These are phyloP conservation scores for Leptopilina myrica DNA, from an alignment of 2,888 invertebrate genomes.

Conservation along the genomic window DNA sequence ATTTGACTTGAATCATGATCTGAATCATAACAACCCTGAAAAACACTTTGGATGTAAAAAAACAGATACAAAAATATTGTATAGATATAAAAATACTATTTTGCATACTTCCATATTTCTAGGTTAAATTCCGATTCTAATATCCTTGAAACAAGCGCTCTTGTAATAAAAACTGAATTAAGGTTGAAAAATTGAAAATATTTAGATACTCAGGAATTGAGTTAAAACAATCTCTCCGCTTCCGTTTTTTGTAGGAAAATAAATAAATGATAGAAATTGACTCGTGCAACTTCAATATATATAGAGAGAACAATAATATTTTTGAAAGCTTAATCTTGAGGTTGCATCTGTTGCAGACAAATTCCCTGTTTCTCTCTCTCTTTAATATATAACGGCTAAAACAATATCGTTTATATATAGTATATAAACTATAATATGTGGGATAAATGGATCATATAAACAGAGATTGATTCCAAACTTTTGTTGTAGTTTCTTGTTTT, in stretches of 20 bases:
- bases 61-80: too few species aligned
- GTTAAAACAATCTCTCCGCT: neutral
- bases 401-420: conserved; percentile 8
- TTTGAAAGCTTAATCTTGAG: conserved; percentile 14
- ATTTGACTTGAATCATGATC: too few species aligned
- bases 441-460: conserved; percentile 19
- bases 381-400: neutral
- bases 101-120: too few species aligned
- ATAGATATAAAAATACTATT: too few species aligned
- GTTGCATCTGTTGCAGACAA: conserved; percentile 1
- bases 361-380: neutral
- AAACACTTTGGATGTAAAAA: too few species aligned
- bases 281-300: neutral
- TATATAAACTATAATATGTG: neutral
- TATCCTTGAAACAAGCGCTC: neutral
- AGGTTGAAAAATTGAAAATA: conserved; percentile 1
- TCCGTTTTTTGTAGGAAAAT: neutral
- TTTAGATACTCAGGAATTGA: neutral
- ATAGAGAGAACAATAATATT: conserved; percentile 25
- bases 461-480: conserved; percentile 8
- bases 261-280: conserved; percentile 12
- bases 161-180: neutral
- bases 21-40: too few species aligned
- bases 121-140: too few species aligned
- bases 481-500: neutral